These are phyloP conservation scores for Macrosoma leucophasiata DNA, from an alignment of 2,888 invertebrate species.

Conservation along the genomic window DNA sequence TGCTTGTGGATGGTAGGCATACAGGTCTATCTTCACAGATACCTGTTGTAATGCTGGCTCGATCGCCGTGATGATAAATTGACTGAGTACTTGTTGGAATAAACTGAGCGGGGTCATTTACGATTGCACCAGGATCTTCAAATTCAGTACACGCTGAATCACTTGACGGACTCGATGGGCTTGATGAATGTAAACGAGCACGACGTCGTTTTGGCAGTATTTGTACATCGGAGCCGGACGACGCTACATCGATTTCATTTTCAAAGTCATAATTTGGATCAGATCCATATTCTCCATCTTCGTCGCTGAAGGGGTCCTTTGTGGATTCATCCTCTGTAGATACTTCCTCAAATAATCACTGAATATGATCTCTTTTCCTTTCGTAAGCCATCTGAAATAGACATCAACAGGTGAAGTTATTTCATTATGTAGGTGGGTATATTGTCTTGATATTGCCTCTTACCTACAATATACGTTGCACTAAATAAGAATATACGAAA, in stretches of 20 bases:
- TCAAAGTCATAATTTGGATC: slow-evolving; percentile 11
- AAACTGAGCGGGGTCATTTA: slow-evolving; percentile 7
- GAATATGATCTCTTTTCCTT: slow-evolving; percentile 7
- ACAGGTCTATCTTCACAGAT: slow-evolving; percentile 4
- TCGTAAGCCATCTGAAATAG: slow-evolving; percentile 7
- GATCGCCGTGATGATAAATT: slow-evolving; percentile 6
- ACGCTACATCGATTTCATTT: slow-evolving; percentile 5
- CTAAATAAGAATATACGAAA: slow-evolving; percentile 4
- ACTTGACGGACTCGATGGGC: slow-evolving; percentile 6
- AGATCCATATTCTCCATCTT: slow-evolving; percentile 11
- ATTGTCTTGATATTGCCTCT: slow-evolving; percentile 3
- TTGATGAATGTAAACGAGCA: slow-evolving; percentile 3
- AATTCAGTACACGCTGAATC: slow-evolving; percentile 6
- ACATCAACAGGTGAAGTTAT: slow-evolving; percentile 4
- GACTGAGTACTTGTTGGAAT: slow-evolving; percentile 6
- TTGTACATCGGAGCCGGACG: slow-evolving; percentile 5
- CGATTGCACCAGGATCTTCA: slow-evolving; percentile 5
- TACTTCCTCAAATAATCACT: slow-evolving; percentile 8
- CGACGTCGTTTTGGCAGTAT: slow-evolving; percentile 6
- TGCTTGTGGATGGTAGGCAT: slow-evolving; percentile 6
- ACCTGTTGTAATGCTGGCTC: slow-evolving; percentile 1
- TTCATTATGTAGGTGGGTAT: slow-evolving; percentile 7
- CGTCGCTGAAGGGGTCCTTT: slow-evolving; percentile 10
- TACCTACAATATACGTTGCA: slow-evolving; percentile 5
- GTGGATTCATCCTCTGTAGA: slow-evolving; percentile 6